These are phyloP conservation scores for Erebia aethiops DNA, from an alignment of 2,888 invertebrate genomes.

Conservation along the genomic window DNA sequence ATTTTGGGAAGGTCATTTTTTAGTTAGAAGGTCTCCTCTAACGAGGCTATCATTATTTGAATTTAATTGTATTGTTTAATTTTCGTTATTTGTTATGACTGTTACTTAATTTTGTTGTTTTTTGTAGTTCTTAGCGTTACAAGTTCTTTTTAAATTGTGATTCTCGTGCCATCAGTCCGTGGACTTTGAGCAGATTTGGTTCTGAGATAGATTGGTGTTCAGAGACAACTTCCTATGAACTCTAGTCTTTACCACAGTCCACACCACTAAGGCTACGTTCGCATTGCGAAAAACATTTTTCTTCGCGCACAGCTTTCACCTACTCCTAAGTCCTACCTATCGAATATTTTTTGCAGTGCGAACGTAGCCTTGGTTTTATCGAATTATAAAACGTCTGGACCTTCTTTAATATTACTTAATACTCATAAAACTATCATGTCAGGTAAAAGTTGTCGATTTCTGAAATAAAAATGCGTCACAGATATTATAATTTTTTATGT, in stretches of 20 bases:
- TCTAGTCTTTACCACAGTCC: too few species aligned
- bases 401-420: neutral
- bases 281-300: too few species aligned
- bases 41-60: slow-evolving; percentile 14
- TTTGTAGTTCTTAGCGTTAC: neutral
- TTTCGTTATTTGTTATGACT: neutral
- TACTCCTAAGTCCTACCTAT: too few species aligned
- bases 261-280: too few species aligned
- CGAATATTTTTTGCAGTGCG: too few species aligned
- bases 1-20: slow-evolving; percentile 17
- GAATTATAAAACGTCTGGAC: neutral
- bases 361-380: too few species aligned
- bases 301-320: too few species aligned
- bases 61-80: slow-evolving; percentile 9
- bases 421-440: neutral
- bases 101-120: neutral
- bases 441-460: slow-evolving; percentile 18
- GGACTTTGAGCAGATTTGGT: neutral
- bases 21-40: neutral
- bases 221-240: too few species aligned
- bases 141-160: too few species aligned
- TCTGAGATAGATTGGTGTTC: neutral
- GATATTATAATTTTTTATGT: slow-evolving; percentile 6
- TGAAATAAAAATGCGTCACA: neutral
- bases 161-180: too few species aligned